These are phyloP conservation scores for Calephelis nemesis DNA, from an alignment of 1,140 invertebrate genomes.

Conservation along the genomic window DNA sequence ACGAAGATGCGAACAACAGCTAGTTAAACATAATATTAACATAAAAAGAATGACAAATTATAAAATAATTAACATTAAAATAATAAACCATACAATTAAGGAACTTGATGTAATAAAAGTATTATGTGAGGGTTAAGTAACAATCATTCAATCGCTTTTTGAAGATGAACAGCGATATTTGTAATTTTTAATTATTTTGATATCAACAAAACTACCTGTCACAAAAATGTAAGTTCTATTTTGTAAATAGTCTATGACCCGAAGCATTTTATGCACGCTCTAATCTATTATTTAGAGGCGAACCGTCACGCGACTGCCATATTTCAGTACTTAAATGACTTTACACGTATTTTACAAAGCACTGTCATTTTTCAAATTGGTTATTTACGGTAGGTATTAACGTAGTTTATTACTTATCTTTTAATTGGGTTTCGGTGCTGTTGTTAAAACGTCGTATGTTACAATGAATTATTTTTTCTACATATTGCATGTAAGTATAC, in stretches of 20 bases:
- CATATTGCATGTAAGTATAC: background rate
- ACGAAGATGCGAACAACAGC: too few species aligned
- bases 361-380: slow-evolving; percentile 25
- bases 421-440: slow-evolving; percentile 11
- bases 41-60: too few species aligned
- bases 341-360: slow-evolving; percentile 36
- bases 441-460: background rate
- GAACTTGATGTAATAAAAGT: too few species aligned
- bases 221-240: background rate
- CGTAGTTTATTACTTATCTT: slow-evolving; percentile 9
- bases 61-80: too few species aligned
- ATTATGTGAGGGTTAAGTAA: too few species aligned
- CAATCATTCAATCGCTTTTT: too few species aligned
- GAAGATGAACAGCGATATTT: too few species aligned
- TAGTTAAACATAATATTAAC: too few species aligned
- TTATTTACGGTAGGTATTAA: slow-evolving; percentile 18
- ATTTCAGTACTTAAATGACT: slow-evolving; percentile 44
- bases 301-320: slow-evolving; percentile 45
- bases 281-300: slow-evolving; percentile 59
- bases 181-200: too few species aligned
- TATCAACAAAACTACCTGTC: too few species aligned
- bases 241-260: slow-evolving; percentile 27
- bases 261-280: slow-evolving; percentile 42
- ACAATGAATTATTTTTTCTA: background rate
- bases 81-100: too few species aligned